phyloP scores from a whole-genome alignment of 2,888 invertebrate genomes.

The Melanotus villosus region DNA sequence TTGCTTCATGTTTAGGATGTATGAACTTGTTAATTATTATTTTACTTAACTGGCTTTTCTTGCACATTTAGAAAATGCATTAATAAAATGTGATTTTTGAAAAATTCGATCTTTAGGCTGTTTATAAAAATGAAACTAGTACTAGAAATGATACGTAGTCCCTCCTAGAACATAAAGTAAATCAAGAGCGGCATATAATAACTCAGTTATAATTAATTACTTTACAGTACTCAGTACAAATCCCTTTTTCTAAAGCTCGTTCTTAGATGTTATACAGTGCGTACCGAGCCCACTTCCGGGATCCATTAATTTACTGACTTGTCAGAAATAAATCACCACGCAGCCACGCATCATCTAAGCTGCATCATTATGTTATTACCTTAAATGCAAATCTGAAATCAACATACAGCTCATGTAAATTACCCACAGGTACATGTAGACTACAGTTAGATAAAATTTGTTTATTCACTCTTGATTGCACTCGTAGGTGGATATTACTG shows the following conservation, averaged over 20 bases:
- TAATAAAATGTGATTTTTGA: too few species aligned
- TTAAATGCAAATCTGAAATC: conserved; percentile 27
- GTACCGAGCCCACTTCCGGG: conserved; percentile 26
- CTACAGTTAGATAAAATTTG: conserved; percentile 25
- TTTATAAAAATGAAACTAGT: too few species aligned
- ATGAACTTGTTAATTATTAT: too few species aligned
- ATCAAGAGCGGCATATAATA: conserved; percentile 12
- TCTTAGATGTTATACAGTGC: conserved; percentile 6
- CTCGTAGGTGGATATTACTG: conserved; percentile 3
- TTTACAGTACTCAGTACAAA: background rate
- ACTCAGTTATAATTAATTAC: conserved; percentile 20
- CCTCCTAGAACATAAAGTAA: conserved; percentile 5
- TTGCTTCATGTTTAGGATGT: too few species aligned
- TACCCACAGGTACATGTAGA: conserved; percentile 21
- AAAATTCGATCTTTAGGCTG: too few species aligned
- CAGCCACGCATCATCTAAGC: conserved; percentile 27
- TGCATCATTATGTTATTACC: conserved; percentile 29
- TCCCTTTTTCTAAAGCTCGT: background rate
- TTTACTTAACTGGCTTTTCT: too few species aligned
- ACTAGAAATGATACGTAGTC: too few species aligned
- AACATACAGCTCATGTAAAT: conserved; percentile 18
- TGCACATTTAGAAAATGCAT: too few species aligned
- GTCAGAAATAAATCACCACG: conserved; percentile 28
- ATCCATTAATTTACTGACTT: conserved; percentile 10
- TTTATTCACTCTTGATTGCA: conserved; percentile 22